Base-by-base conservation (phyloP, 2,888 invertebrate genomes). In the Mechanitis messenoides region DNA sequence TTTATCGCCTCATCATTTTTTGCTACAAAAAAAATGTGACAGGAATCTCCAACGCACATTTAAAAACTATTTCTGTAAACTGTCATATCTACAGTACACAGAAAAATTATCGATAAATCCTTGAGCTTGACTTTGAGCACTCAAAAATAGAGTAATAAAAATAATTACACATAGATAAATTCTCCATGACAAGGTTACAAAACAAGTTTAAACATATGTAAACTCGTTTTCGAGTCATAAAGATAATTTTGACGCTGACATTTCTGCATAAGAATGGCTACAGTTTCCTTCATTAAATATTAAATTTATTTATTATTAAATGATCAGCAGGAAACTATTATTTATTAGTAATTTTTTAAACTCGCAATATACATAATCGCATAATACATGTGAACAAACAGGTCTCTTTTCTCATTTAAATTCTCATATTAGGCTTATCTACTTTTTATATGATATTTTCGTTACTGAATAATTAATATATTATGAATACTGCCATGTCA, bases 201-300 rank as follows among this genome's bases (percentile, higher is more conserved):
- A 58, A 53, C 45, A 45, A n/a, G 53, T 53, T 33, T 35, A 53
- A 63, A 50, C 45, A n/a, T 57, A 58, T 60, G 35, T 3, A 33
- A 58, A 60, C 60, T 38, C 7, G 63, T 60, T 60, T 53, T 60
- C 57, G 57, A 55, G 57, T 60, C 45, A 35, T 56, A 62, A 47
- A 60, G 57, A 63, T 63, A 58, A 55, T 58, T 60, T 60, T 56
- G 47, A 56, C 45, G 45, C 9, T 54, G 57, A 46, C 57, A 54
- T 56, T 45, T 62, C 56, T 58, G 56, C 47, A 57, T 59, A 54
- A 46, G 55, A 53, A 31, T 47, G 9, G 54, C 56, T 53, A 53
- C 9, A 46, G 55, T 61, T 58, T 58, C 56, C 20, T 56, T n/a
- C 4, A 11, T 54, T 59, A 59, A 45, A 45, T 53, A 33, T 7